Evolutionary conservation across 53 echinoderm and acorn worm genomes (phyloP).

Genomic region (Paracentrotus lividus): DNA sequence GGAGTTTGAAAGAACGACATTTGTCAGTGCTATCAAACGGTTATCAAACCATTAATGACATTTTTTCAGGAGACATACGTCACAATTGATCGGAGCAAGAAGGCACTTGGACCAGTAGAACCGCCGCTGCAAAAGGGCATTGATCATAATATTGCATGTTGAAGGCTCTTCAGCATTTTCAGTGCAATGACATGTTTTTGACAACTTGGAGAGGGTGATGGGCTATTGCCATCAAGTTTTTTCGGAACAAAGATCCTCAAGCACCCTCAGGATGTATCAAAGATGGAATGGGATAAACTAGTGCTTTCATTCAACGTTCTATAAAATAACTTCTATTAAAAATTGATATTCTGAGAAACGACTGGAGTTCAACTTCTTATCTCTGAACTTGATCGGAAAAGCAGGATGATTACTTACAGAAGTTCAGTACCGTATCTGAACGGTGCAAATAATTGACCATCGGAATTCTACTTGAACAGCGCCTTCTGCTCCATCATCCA

Average conservation of each 20-base stretch:
- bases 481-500: neutral
- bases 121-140: too few species aligned
- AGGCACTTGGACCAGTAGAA: neutral
- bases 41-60: neutral
- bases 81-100: neutral
- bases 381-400: neutral
- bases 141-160: too few species aligned
- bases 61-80: neutral
- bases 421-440: neutral
- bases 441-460: neutral
- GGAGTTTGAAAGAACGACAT: neutral
- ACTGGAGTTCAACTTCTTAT: neutral
- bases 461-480: neutral
- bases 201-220: neutral
- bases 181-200: neutral
- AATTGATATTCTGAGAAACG: neutral
- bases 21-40: neutral
- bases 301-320: neutral
- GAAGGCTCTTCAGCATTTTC: too few species aligned
- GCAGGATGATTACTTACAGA: neutral
- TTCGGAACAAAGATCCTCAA: constrained; percentile 8
- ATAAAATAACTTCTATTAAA: neutral
- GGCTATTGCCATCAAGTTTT: neutral
- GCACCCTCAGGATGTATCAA: neutral
- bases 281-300: neutral